Evolutionary conservation across 1,140 invertebrate genomes (phyloP).

Genomic region (Aphaenogaster rudis): DNA sequence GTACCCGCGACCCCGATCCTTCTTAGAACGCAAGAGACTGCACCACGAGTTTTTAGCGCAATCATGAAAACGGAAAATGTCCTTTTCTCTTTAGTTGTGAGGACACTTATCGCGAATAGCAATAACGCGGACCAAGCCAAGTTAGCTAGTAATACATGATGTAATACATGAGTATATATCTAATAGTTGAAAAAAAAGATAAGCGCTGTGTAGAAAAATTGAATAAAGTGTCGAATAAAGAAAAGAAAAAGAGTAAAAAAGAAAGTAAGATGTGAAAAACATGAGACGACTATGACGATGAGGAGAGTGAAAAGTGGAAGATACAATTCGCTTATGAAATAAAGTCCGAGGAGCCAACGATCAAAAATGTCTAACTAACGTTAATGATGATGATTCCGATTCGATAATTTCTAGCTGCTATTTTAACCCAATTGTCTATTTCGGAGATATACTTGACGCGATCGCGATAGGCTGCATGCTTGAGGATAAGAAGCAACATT

Average conservation of each 20-base stretch:
- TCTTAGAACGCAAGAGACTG: conserved; percentile 81
- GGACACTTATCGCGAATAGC: conserved; percentile 8
- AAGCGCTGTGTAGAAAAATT: conserved; percentile 33
- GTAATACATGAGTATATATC: not conserved
- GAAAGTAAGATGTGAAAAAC: conserved; percentile 37
- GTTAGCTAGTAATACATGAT: not conserved
- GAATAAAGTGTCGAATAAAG: conserved; percentile 11
- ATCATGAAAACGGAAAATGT: conserved; percentile 83
- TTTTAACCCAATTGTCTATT: not conserved
- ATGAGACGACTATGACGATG: conserved; percentile 49
- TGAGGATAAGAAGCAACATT: not conserved
- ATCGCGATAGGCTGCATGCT: not conserved
- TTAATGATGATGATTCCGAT: conserved; percentile 52
- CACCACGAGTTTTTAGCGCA: conserved; percentile 82
- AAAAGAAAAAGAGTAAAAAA: conserved; percentile 31
- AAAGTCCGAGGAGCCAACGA: conserved; percentile 62
- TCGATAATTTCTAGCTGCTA: conserved; percentile 40
- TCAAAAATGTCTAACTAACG: conserved; percentile 69
- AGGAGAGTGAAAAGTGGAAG: conserved; percentile 53
- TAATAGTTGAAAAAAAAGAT: conserved; percentile 33
- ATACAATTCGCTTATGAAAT: conserved; percentile 64
- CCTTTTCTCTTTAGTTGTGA: conserved; percentile 65
- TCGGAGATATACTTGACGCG: not conserved
- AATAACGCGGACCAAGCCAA: not conserved
- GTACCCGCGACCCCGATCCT: conserved; percentile 83